These are phyloP conservation scores for Paratrypauchen microcephalus DNA, from an alignment of 2,797 vertebrate species.

Conservation along the genomic window DNA sequence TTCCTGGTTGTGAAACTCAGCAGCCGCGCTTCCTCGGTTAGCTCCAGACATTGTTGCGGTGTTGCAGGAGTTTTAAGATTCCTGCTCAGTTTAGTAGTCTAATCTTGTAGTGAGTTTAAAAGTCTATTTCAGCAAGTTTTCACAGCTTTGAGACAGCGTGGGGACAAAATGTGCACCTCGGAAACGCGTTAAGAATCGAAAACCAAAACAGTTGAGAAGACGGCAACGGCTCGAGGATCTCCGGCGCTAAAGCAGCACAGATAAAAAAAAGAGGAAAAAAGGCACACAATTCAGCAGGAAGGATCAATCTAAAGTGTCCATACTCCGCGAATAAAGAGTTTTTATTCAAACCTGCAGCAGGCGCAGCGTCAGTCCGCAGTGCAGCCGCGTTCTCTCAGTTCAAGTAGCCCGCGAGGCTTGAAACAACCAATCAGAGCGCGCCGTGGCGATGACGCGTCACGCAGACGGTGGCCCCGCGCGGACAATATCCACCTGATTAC, in stretches of 20 bases:
- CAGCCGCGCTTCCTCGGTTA: constrained; percentile 58
- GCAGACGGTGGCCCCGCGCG: constrained; percentile 46
- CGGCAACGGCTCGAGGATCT: constrained; percentile 34
- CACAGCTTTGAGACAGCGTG: constrained; percentile 12
- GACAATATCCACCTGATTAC: constrained; percentile 41
- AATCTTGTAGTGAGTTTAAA: neutral
- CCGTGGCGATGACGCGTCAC: constrained; percentile 22
- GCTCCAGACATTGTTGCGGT: constrained; percentile 66
- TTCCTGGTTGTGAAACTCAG: constrained; percentile 68
- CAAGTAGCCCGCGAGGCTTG: constrained; percentile 99
- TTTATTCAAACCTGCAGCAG: constrained; percentile 32
- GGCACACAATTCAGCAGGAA: neutral
- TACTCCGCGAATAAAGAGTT: neutral
- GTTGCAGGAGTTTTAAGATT: neutral
- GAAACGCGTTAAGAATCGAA: constrained; percentile 12
- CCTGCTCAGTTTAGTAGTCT: too few relatives aligned
- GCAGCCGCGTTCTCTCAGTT: constrained; percentile 75
- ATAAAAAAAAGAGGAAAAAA: neutral
- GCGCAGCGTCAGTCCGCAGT: constrained; percentile 20
- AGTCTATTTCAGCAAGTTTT: neutral
- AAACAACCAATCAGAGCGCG: constrained; percentile 86
- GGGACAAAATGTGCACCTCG: constrained; percentile 10
- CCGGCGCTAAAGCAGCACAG: constrained; percentile 6
- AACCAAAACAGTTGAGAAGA: constrained; percentile 51
- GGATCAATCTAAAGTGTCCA: constrained; percentile 27